phyloP scores from a whole-genome alignment of 2,888 invertebrate genomes.

The Odontocerum albicorne region DNA sequence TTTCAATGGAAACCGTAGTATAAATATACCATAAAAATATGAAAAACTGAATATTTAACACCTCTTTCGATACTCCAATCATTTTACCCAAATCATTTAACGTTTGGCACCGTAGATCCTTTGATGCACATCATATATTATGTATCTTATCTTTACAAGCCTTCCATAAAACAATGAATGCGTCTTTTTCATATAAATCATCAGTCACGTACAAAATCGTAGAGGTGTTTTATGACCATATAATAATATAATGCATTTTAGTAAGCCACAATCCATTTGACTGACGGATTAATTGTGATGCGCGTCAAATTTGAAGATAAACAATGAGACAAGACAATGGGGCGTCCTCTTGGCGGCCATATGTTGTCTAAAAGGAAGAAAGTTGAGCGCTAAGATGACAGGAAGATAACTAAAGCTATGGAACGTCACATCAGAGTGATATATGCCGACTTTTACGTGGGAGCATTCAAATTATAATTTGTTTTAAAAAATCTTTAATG shows the following conservation, averaged over 20 bases:
- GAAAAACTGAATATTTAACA: too few relatives aligned
- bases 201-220: slow-evolving; percentile 11
- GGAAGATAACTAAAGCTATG: too few relatives aligned
- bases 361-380: too few relatives aligned
- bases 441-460: too few relatives aligned
- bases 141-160: not conserved
- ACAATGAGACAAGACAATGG: slow-evolving; percentile 30
- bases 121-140: not conserved
- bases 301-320: slow-evolving; percentile 28
- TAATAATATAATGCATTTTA: slow-evolving; percentile 2
- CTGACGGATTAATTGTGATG: slow-evolving; percentile 33
- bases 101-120: not conserved
- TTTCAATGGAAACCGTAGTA: too few relatives aligned
- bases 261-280: slow-evolving; percentile 13
- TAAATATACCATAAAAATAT: too few relatives aligned
- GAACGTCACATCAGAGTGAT: too few relatives aligned
- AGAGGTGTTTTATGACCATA: slow-evolving; percentile 15
- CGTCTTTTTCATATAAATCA: slow-evolving; percentile 7
- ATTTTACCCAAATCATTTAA: too few relatives aligned
- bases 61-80: too few relatives aligned
- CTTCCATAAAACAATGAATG: slow-evolving; percentile 10
- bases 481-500: too few relatives aligned
- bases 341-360: slow-evolving; percentile 7
- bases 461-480: too few relatives aligned
- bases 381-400: too few relatives aligned